Evolutionary conservation across 2,113 vertebrate species (phyloP).

Genomic region (Mugil cephalus): DNA sequence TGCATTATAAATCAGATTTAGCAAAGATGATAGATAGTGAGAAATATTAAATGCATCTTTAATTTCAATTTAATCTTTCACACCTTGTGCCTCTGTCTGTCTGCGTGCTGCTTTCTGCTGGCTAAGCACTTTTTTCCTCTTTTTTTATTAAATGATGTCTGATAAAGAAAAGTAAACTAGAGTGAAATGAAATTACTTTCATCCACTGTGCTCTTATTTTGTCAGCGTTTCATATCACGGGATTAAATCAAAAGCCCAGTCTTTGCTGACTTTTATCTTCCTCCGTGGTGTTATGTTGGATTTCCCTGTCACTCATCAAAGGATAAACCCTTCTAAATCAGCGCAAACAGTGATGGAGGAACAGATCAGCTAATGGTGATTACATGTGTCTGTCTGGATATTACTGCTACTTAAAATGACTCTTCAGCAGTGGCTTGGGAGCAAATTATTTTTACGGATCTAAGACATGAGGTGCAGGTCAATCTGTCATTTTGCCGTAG

Average conservation of each 20-base stretch:
- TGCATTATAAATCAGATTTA: neutral
- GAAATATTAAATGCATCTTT: slow-evolving; percentile 1
- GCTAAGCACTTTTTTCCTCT: no score
- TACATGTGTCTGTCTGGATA: neutral
- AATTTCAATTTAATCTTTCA: slow-evolving; percentile 1
- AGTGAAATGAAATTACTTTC: no score
- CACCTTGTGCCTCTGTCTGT: neutral
- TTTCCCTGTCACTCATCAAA: slow-evolving; percentile 3
- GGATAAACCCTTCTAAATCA: neutral
- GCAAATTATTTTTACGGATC: neutral
- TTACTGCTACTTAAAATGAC: no score
- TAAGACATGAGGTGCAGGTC: slow-evolving; percentile 8
- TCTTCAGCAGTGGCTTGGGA: neutral
- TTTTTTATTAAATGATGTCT: no score
- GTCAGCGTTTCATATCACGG: neutral
- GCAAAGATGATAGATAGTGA: neutral
- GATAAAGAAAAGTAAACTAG: no score
- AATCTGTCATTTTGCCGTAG: neutral
- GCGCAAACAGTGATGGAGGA: slow-evolving; percentile 6
- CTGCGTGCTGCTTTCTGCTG: neutral
- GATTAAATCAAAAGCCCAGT: neutral
- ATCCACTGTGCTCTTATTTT: no score
- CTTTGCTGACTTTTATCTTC: slow-evolving; percentile 15
- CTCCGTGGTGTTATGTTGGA: neutral
- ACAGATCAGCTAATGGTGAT: neutral